phyloP scores from a whole-genome alignment of 2,797 vertebrate genomes.

The Setipinna tenuifilis region DNA sequence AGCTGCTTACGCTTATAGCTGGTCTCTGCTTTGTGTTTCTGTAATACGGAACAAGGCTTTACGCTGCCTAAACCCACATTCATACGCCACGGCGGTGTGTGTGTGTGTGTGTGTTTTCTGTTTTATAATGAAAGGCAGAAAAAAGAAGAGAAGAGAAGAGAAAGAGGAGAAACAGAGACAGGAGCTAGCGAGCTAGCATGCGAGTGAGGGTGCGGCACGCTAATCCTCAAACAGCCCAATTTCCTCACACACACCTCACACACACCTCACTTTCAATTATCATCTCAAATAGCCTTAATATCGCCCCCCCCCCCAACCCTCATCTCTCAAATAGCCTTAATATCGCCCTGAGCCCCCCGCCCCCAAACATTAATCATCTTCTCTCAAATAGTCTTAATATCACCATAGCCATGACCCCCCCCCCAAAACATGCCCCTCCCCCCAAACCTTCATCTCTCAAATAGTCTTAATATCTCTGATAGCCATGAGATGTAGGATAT shows the following conservation, averaged over 20 bases:
- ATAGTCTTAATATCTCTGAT: constrained; percentile 46
- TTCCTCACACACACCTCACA: constrained; percentile 41
- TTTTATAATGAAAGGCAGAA: constrained; percentile 17
- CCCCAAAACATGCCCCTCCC: no score
- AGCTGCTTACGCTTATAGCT: constrained; percentile 38
- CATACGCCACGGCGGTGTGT: constrained; percentile 28
- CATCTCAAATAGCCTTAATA: constrained; percentile 49
- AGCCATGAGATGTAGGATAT: constrained; percentile 39
- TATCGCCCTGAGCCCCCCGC: no score
- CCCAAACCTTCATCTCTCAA: no score
- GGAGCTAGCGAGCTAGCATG: neutral
- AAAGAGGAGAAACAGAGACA: neutral
- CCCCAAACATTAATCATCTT: no score
- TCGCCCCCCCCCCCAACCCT: no score
- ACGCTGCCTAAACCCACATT: constrained; percentile 45
- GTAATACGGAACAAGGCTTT: constrained; percentile 28
- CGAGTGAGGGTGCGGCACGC: constrained; percentile 19
- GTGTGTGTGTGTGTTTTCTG: constrained; percentile 40
- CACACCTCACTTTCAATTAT: constrained; percentile 42
- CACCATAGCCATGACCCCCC: no score
- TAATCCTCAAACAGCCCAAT: constrained; percentile 51
- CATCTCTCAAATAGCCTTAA: constrained; percentile 47
- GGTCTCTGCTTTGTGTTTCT: constrained; percentile 38
- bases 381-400: no score
- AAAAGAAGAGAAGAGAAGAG: neutral